These are phyloP conservation scores for Caenorhabditis becei DNA, from an alignment of 2,888 invertebrate genomes.

Conservation along the genomic window DNA sequence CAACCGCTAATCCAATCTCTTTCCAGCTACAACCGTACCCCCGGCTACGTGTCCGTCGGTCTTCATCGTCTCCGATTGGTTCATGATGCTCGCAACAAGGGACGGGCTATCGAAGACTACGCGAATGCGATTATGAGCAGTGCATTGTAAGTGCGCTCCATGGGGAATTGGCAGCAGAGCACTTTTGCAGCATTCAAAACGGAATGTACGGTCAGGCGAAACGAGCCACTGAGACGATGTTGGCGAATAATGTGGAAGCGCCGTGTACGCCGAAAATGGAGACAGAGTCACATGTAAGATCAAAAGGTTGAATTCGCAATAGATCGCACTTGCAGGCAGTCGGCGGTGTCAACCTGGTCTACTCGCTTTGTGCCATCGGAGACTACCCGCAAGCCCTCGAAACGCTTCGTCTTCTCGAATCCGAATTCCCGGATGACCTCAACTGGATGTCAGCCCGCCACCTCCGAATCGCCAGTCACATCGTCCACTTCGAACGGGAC, in stretches of 20 bases:
- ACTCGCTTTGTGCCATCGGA: constrained; percentile 44
- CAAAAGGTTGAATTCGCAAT: too few species aligned
- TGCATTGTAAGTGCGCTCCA: constrained; percentile 14
- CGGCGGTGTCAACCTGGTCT: constrained; percentile 51
- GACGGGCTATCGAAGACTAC: constrained; percentile 18
- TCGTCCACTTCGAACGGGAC: constrained; percentile 54
- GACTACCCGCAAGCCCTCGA: constrained; percentile 33
- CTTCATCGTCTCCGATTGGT: constrained; percentile 8
- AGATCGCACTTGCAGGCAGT: constrained; percentile 50
- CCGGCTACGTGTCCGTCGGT: constrained; percentile 13
- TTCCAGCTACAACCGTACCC: constrained; percentile 8
- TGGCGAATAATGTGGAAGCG: constrained; percentile 16
- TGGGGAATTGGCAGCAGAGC: too few species aligned
- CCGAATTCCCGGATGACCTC: constrained; percentile 13
- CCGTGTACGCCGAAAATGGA: constrained; percentile 30
- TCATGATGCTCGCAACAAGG: constrained; percentile 5
- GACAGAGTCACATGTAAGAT: constrained; percentile 56
- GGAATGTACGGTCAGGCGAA: constrained; percentile 43
- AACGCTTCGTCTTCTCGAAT: constrained; percentile 6
- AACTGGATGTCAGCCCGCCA: constrained; percentile 62
- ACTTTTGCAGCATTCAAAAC: constrained; percentile 34
- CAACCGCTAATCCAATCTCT: not conserved
- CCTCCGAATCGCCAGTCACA: constrained; percentile 24
- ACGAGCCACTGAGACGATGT: not conserved
- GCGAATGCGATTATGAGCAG: constrained; percentile 30